Conservation (phyloP, 30 jellyfish, hydroid and myxozoan genomes). For the Nemopilema nomurai region DNA sequence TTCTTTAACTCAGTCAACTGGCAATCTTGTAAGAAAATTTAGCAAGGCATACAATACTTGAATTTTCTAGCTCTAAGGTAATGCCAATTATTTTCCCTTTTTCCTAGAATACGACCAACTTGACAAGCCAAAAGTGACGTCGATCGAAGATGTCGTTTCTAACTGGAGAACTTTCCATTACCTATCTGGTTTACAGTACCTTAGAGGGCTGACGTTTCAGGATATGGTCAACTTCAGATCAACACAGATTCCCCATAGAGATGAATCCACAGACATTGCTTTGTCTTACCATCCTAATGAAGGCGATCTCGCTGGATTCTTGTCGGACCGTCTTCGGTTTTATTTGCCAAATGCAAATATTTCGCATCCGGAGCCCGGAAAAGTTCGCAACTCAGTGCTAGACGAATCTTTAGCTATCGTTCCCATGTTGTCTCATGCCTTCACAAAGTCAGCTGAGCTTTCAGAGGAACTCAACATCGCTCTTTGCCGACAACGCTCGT, state of each 20-base stretch:
- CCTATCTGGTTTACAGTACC: neutral
- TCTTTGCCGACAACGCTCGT: constrained; percentile 77
- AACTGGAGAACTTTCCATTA: constrained; percentile 63
- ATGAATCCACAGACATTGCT: constrained; percentile 32
- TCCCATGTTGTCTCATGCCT: constrained; percentile 64
- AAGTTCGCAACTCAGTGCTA: constrained; percentile 53
- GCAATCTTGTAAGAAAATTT: no score
- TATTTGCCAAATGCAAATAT: constrained; percentile 46
- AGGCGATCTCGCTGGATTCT: constrained; percentile 4
- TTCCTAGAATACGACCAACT: constrained; percentile 20
- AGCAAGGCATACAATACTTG: neutral
- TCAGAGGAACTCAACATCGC: constrained; percentile 79
- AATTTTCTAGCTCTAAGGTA: neutral
- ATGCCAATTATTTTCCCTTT: neutral
- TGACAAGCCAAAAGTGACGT: constrained; percentile 20
- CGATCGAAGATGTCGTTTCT: constrained; percentile 57
- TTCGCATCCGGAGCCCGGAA: constrained; percentile 45
- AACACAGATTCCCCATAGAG: neutral
- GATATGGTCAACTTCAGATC: constrained; percentile 7
- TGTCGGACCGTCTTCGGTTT: constrained; percentile 13
- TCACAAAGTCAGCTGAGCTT: constrained; percentile 41
- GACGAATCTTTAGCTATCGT: constrained; percentile 69
- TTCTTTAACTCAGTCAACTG: no score
- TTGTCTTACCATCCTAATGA: constrained; percentile 54
- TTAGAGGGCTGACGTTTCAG: constrained; percentile 12